Evolutionary conservation across 2,113 vertebrate species (phyloP).

Genomic region (Symphodus melops): DNA sequence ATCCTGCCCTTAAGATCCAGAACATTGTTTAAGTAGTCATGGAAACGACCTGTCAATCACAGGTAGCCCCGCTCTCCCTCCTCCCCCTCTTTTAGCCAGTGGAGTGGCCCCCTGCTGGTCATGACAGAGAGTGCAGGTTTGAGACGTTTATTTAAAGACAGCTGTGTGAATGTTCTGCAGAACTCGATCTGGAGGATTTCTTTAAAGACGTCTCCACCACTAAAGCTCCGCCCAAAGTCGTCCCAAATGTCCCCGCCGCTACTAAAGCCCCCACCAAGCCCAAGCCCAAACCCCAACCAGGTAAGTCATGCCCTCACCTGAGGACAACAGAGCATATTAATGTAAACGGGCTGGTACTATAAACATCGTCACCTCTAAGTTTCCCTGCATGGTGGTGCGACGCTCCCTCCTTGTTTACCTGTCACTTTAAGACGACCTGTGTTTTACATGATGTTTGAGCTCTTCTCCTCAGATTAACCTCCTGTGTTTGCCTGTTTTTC

Average conservation of each 20-base stretch:
- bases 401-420: too few relatives aligned
- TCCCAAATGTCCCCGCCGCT: conserved; percentile 34
- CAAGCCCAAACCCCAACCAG: conserved; percentile 75
- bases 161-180: conserved; percentile 30
- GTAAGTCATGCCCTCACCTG: conserved; percentile 49
- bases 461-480: neutral
- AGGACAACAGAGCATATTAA: neutral
- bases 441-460: neutral
- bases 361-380: too few relatives aligned
- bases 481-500: neutral
- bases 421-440: too few relatives aligned
- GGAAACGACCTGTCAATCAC: too few relatives aligned
- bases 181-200: neutral
- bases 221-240: conserved; percentile 57
- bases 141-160: neutral
- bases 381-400: too few relatives aligned
- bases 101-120: neutral
- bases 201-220: conserved; percentile 3
- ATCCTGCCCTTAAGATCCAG: too few relatives aligned
- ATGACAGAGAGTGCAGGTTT: neutral
- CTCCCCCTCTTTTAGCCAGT: too few relatives aligned
- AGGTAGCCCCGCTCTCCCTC: too few relatives aligned
- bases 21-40: too few relatives aligned
- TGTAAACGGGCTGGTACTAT: too few relatives aligned
- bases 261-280: conserved; percentile 71